Conservation (phyloP, 2,888 invertebrate species). For the Noctua fimbriata region DNA sequence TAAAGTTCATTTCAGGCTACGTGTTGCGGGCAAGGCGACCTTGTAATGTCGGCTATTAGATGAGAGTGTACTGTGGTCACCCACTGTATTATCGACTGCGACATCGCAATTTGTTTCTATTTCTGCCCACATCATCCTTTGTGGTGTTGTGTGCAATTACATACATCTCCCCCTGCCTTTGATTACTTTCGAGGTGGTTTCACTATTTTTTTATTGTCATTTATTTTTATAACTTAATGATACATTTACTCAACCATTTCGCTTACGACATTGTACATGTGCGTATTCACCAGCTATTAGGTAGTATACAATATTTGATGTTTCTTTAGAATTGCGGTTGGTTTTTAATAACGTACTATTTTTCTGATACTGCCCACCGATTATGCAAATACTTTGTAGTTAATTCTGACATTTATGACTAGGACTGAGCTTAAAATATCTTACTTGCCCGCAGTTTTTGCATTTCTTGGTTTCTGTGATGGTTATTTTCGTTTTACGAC, state of each 20-base stretch:
- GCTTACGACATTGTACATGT: slow-evolving; percentile 25
- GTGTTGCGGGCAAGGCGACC: slow-evolving; percentile 42
- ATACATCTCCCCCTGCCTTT: slow-evolving; percentile 75
- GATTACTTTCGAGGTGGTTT: slow-evolving; percentile 76
- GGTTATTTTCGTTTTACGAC: too few species aligned
- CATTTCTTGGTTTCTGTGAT: not conserved
- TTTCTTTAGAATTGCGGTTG: slow-evolving; percentile 37
- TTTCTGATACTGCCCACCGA: not conserved
- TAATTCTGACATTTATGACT: not conserved
- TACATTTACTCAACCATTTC: slow-evolving; percentile 65
- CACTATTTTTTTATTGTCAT: slow-evolving; percentile 70
- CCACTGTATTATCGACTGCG: slow-evolving; percentile 79
- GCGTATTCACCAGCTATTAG: slow-evolving; percentile 23
- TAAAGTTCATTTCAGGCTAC: slow-evolving; percentile 37
- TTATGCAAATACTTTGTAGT: slow-evolving; percentile 8
- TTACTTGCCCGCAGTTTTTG: not conserved
- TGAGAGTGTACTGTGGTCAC: slow-evolving; percentile 76
- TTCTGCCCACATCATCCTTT: slow-evolving; percentile 80
- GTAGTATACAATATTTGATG: slow-evolving; percentile 41
- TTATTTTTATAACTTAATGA: slow-evolving; percentile 79
- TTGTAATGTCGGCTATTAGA: slow-evolving; percentile 63
- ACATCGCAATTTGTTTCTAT: slow-evolving; percentile 85
- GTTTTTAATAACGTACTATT: slow-evolving; percentile 22
- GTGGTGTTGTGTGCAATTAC: slow-evolving; percentile 82
- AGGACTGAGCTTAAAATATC: not conserved